Conservation (phyloP, 2,113 vertebrate genomes). For the Paralichthys olivaceus region DNA sequence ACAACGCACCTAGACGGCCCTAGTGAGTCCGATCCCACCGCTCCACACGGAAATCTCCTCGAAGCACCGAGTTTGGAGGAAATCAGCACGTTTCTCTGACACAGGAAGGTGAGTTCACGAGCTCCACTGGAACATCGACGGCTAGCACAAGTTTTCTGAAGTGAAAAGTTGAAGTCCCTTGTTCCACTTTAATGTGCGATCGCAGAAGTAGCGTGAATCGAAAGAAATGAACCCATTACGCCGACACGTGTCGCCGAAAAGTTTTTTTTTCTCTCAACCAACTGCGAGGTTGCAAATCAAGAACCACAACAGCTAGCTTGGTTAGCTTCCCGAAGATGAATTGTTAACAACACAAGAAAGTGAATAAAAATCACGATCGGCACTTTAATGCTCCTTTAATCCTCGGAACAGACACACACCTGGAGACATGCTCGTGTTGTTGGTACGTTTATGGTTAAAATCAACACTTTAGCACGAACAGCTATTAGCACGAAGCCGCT, state of each 20-base stretch:
- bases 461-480: background rate
- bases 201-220: too few species aligned
- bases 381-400: too few species aligned
- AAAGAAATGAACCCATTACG: background rate
- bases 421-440: background rate
- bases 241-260: conserved; percentile 57
- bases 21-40: conserved; percentile 34
- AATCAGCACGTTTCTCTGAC: conserved; percentile 9
- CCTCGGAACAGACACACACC: background rate
- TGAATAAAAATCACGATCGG: background rate
- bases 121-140: background rate
- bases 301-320: background rate
- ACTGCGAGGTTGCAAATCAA: background rate
- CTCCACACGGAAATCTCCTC: background rate
- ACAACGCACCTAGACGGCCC: conserved; percentile 55
- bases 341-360: rapidly evolving
- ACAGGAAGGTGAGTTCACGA: conserved; percentile 42
- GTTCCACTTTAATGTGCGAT: background rate
- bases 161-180: background rate
- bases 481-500: background rate
- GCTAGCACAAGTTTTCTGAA: background rate
- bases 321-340: background rate
- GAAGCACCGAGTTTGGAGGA: background rate
- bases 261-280: conserved; percentile 15
- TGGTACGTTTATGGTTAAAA: background rate